Evolutionary conservation across 2,797 vertebrate species (phyloP).

Genomic region (Parambassis ranga): DNA sequence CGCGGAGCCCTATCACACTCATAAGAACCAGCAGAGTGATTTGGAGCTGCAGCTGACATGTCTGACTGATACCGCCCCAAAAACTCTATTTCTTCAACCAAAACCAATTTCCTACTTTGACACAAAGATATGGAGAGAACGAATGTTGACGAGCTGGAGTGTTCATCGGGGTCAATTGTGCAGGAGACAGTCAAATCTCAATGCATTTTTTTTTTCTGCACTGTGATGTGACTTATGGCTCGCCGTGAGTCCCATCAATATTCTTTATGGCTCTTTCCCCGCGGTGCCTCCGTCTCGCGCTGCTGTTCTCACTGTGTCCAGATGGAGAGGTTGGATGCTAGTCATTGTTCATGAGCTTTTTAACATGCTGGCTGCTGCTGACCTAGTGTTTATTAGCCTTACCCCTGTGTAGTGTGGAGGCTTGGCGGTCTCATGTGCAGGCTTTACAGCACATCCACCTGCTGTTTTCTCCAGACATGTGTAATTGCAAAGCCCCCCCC

Average conservation of each 20-base stretch:
- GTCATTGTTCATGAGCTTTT: conserved; percentile 71
- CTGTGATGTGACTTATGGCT: conserved; percentile 27
- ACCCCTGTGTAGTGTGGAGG: conserved; percentile 53
- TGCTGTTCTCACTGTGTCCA: conserved; percentile 57
- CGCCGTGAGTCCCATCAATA: conserved; percentile 54
- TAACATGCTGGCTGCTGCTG: conserved; percentile 65
- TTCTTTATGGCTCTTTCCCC: conserved; percentile 55
- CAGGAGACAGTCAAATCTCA: conserved; percentile 45
- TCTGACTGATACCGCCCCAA: conserved; percentile 50
- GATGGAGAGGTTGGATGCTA: conserved; percentile 66
- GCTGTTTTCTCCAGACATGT: conserved; percentile 55
- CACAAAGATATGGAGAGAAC: conserved; percentile 53
- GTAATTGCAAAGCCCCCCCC: conserved; percentile 15
- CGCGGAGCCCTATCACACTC: conserved; percentile 49
- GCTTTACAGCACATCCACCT: conserved; percentile 58
- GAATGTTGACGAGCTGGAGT: conserved; percentile 19
- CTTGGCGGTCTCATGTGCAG: conserved; percentile 44
- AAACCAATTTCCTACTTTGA: conserved; percentile 68
- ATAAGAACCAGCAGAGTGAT: conserved; percentile 37
- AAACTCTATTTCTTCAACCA: conserved; percentile 50
- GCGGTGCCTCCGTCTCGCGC: conserved; percentile 21
- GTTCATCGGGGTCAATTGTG: conserved; percentile 20
- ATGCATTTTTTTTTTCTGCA: conserved; percentile 44
- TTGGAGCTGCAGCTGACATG: conserved; percentile 32
- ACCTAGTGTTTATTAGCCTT: conserved; percentile 72